Evolutionary conservation across 1,140 invertebrate genomes (phyloP), one percentile per base, ranked within the genome.

Genomic region (Andricus grossulariae): DNA sequence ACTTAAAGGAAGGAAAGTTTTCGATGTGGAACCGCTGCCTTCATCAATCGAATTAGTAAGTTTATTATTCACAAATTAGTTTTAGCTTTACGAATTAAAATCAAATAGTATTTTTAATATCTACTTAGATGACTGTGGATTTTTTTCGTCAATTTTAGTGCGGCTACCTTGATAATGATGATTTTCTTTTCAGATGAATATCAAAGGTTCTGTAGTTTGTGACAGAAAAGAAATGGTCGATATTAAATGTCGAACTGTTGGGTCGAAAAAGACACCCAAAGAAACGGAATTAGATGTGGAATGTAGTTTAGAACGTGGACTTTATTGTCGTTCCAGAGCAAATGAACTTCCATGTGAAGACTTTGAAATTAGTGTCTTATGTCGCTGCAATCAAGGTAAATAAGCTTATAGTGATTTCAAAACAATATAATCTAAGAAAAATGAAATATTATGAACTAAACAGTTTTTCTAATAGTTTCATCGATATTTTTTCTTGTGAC

Each of bases 311-410:
- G 92, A 95, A 80, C 92, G 92, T 54, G 96, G 96, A 1, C 90
- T 97, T 0, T 87, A 94, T 10, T 97, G 96, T 85, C 85, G 91
- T 21, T 83, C 85, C 3, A 88, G 92, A 45, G 75, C 84, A 13
- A 80, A 86, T 32, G 83, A 88, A 18, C 80, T 83, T 50, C 89
- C 90, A 16, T 95, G 94, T 85, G 88, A 92, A 45, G 95, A 96
- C 86, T 96, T 96, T 88, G 95, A 97, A 87, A 93, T 96, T 16
- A 92, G 95, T 39, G 93, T 96, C 49, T 91, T 93, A 39, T 97
- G 96, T 85, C 89, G 93, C 78, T 96, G 95, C 85, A 92, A 92
- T 85, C 85, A 86, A 66, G 60, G 60, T 66, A 66, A 3, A 16
- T 16, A 39, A 0, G 39, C 3, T 12, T 3, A 32, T 3, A 32